Conservation (phyloP, 1,140 invertebrate genomes). For the Conus betulinus region DNA sequence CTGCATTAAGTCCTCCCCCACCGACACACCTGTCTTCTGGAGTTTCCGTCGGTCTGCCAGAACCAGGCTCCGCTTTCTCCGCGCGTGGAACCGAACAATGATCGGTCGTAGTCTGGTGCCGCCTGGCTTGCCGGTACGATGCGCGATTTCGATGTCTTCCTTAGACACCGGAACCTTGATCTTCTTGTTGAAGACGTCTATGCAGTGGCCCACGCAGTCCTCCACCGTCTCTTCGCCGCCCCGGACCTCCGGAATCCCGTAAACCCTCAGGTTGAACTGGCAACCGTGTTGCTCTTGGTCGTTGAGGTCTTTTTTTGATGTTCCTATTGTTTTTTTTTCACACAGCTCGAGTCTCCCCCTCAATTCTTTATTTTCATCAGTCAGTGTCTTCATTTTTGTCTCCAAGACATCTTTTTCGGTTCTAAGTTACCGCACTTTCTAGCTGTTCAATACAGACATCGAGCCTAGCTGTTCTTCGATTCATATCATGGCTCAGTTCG, state of each 20-base stretch:
- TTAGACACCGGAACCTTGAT: not conserved
- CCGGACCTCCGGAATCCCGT: not conserved
- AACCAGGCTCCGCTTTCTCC: not conserved
- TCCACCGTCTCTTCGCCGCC: not conserved
- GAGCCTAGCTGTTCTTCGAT: too few relatives aligned
- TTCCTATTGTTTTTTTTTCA: too few relatives aligned
- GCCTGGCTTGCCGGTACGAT: not conserved
- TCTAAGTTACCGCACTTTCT: too few relatives aligned
- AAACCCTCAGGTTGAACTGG: not conserved
- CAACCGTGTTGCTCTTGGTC: not conserved
- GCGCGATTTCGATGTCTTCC: not conserved
- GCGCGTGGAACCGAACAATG: not conserved
- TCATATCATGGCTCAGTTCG: too few relatives aligned
- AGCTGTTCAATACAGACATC: too few relatives aligned
- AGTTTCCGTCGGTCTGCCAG: not conserved
- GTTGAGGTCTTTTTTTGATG: not conserved
- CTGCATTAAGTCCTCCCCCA: not conserved
- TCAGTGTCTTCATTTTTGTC: too few relatives aligned
- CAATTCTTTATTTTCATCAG: too few relatives aligned
- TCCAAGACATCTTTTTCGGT: too few relatives aligned
- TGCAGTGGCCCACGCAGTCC: not conserved
- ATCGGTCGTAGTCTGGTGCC: not conserved
- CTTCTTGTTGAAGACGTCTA: not conserved
- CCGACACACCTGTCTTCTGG: not conserved
- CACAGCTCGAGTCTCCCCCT: too few relatives aligned